Evolutionary conservation across 2,888 invertebrate species (phyloP), one percentile per base, ranked within the genome.

Genomic region (Pterostichus niger): DNA sequence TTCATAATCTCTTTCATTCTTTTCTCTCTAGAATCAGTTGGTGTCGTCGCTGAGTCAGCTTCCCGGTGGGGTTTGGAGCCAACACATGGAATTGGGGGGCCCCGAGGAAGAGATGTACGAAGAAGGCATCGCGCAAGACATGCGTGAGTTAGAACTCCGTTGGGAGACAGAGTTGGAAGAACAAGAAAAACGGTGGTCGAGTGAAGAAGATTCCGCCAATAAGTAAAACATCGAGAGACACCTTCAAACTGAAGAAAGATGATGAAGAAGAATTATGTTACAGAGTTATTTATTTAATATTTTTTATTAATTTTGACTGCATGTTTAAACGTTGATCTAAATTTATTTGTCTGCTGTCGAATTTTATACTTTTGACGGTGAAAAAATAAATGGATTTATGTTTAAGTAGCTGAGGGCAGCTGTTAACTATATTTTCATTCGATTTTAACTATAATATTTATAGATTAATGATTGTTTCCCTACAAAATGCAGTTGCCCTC

Each of bases 131-230:
- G 94, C 93, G 54, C 93, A 94, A 86, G 93, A 94, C 86, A 94
- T 94, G 92, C 90, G 93, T 13, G 93, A 93, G 86, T 88, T 93
- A 82, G 93, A 93, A 87, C 89, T 93, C 85, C 91, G 93, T 84
- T 92, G 94, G 90, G 93, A 94, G 86, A 93, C 93, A 85, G 94
- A 95, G 87, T 88, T 94, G 75, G 93, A 94, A 87, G 93, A 93
- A 86, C 92, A 92, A 84, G 93, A 93, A 85, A 92, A 92, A 85
- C 90, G 92, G 82, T 93, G 93, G 93, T 93, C 92, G 83, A 92
- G 91, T 85, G 93, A 93, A 86, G 92, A 92, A 85, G 92, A 92
- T 85, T 88, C 89, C 73, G 86, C 86, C 56, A 89, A 90, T 87
- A 89, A 89, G 85, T 87, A 87, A 80, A 75, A 40, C 13, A 77